These are phyloP conservation scores for Gallinago solitaria DNA, from an alignment of 2,797 vertebrate species.

Conservation along the genomic window DNA sequence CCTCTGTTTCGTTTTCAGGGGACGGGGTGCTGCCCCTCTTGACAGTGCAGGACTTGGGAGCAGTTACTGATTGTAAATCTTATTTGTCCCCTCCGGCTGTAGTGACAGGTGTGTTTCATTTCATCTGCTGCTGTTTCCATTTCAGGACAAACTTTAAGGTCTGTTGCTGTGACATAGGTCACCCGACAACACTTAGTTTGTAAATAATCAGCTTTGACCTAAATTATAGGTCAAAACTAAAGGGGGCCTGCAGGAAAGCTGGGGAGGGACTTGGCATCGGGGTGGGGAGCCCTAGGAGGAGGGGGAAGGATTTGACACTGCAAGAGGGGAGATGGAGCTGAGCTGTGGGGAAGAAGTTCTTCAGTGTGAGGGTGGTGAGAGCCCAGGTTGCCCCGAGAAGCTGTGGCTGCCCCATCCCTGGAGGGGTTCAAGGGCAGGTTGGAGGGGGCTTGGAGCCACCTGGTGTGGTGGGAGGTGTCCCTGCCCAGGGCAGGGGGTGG, in stretches of 20 bases:
- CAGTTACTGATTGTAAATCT: neutral
- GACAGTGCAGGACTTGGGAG: neutral
- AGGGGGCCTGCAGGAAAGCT: neutral
- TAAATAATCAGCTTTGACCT: neutral
- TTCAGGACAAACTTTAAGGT: neutral
- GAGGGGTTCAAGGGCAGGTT: neutral
- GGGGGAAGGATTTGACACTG: neutral
- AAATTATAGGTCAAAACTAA: neutral
- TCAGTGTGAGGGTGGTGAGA: neutral
- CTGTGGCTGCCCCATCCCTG: neutral
- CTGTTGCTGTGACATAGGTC: neutral
- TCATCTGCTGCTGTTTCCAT: neutral
- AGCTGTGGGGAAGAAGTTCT: neutral
- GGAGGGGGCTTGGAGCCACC: neutral
- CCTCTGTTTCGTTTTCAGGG: neutral
- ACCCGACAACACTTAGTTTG: neutral
- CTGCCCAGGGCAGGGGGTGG: neutral
- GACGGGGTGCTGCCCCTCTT: neutral
- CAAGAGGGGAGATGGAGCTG: neutral
- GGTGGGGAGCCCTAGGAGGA: neutral
- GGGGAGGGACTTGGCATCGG: neutral
- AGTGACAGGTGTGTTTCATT: neutral
- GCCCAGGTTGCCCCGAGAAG: no score
- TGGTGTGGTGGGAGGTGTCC: neutral
- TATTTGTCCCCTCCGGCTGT: rapidly evolving